Percentiles rank a stretch among this genome's conserved stretches.
phyloP scores from a whole-genome alignment of 2,113 vertebrate species.

The Cynocephalus volans region DNA sequence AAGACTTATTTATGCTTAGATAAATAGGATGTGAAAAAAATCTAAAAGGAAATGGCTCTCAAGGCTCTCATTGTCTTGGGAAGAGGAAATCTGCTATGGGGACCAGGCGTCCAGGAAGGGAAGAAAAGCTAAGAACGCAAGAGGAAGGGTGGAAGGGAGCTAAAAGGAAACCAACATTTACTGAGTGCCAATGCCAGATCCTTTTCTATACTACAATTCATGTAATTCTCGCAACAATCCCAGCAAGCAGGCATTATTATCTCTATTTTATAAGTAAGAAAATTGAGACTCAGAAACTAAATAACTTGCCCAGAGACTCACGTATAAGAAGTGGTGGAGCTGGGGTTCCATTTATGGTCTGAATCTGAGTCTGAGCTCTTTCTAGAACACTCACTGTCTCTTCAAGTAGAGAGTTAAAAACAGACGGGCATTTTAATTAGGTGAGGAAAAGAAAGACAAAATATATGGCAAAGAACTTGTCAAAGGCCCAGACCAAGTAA shows the following conservation, averaged over 20 bases:
- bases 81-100: neutral
- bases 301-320: neutral
- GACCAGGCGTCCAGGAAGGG: neutral
- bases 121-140: conserved; percentile 37
- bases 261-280: conserved; percentile 66
- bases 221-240: conserved; percentile 22
- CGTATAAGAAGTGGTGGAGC: neutral
- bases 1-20: conserved; percentile 18
- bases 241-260: neutral
- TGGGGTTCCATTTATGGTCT: neutral
- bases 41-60: conserved; percentile 50
- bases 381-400: neutral
- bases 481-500: conserved; percentile 24
- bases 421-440: conserved; percentile 33
- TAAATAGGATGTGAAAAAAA: conserved; percentile 60
- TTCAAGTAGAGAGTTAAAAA: conserved; percentile 28
- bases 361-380: conserved; percentile 36
- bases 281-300: conserved; percentile 21
- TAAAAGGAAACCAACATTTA: conserved; percentile 38
- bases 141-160: neutral
- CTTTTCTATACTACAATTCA: conserved; percentile 4
- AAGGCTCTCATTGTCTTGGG: conserved; percentile 33
- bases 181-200: neutral
- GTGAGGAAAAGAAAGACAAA: neutral
- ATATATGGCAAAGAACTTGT: neutral